These are phyloP conservation scores for Paramuricea clavata DNA, from an alignment of 92 coral and sea anemone genomes.

Conservation along the genomic window DNA sequence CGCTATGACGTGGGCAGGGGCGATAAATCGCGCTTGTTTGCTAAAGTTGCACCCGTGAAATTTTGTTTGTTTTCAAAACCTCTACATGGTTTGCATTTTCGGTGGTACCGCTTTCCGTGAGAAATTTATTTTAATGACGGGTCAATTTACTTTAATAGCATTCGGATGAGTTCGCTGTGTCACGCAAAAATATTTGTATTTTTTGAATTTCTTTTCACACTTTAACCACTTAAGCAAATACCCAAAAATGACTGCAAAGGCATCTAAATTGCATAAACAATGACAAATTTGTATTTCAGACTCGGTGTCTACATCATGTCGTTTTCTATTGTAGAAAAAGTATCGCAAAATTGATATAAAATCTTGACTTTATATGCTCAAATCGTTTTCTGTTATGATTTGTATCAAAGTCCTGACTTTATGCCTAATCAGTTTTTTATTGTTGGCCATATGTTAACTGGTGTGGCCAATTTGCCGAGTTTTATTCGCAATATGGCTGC, in stretches of 20 bases:
- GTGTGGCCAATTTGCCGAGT: background rate
- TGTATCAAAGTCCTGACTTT: background rate
- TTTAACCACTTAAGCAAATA: background rate
- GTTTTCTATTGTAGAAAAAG: background rate
- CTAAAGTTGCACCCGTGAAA: background rate
- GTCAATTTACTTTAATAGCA: background rate
- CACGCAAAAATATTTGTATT: too few species aligned
- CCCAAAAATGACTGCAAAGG: background rate
- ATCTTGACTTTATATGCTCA: too few species aligned
- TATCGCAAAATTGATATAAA: too few species aligned
- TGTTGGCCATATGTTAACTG: background rate
- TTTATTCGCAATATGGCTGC: background rate
- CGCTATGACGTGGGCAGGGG: background rate
- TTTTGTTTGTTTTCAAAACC: slow-evolving; percentile 18
- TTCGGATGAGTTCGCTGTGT: too few species aligned
- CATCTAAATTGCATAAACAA: background rate
- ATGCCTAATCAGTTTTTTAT: background rate
- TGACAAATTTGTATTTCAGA: background rate
- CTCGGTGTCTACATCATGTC: background rate
- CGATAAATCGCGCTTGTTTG: background rate
- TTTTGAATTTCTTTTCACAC: background rate
- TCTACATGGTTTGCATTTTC: background rate
- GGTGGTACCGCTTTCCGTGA: background rate
- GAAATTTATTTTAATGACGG: background rate
- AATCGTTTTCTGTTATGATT: background rate